Base-by-base conservation (phyloP, 1,140 invertebrate species). In the Tetragonula clypearis region DNA sequence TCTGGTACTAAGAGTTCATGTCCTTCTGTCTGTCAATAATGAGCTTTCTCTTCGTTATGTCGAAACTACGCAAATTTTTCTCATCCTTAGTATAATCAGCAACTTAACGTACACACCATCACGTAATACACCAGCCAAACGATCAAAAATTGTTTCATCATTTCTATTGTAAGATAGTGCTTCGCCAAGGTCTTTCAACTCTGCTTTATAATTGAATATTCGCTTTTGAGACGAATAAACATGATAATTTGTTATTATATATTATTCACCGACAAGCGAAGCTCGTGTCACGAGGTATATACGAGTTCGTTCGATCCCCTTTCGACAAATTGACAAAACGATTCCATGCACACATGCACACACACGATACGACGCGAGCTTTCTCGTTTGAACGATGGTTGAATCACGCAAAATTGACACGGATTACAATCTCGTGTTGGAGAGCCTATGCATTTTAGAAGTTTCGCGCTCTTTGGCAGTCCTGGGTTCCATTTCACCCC, bases 401-500 rank as follows among this genome's bases (percentile, higher is more conserved):
- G 58, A 65, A n/a, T 8, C 71, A 72, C 71, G 71, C 23, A 26
- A 55, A 49, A 41, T 53, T n/a, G 30, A 41, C 58, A 65, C 23
- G 58, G 65, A 78, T 65, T 19, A 35, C 35, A 41, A 65, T 23
- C 53, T n/a, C 58, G 53, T 62, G 19, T 49, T n/a, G 0, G 55
- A n/a, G 23, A 26, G 53, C 17, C 79, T 75, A 85, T 49, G 85
- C n/a, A 85, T 92, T 88, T 90, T 91, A 90, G 88, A 92, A 91
- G 75, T 91, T 89, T 88, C 87, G 78, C 88, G 86, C 88, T 92
- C 90, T 84, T 81, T 92, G 89, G 89, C 90, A 91, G 89, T 91
- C 86, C 89, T 88, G 75, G 65, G 26, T 77, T 71, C 68, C 62
- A 26, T 72, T 72, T 12, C 15, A 1, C 15, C 14, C 53, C 0